These are phyloP conservation scores for Dreissena rostriformis DNA, from an alignment of 1,140 invertebrate species.

Conservation along the genomic window DNA sequence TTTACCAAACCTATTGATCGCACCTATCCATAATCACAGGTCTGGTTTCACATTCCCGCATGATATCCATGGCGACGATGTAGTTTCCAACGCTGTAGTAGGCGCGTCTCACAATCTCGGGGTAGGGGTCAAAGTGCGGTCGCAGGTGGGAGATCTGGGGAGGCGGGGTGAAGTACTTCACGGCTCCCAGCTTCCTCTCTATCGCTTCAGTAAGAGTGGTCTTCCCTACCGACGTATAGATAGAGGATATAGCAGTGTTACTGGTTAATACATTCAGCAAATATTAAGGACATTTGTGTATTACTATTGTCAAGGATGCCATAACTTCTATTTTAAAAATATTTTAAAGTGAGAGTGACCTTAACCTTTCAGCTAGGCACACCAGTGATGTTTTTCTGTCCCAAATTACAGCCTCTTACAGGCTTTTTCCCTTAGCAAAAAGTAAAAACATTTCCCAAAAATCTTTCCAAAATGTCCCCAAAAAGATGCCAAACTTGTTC, in stretches of 20 bases:
- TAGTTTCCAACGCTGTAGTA: slow-evolving; percentile 74
- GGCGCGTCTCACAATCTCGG: slow-evolving; percentile 71
- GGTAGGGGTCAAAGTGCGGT: slow-evolving; percentile 64
- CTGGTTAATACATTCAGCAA: neutral
- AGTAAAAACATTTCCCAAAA: too few relatives aligned
- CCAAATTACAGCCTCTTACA: too few relatives aligned
- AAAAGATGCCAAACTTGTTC: too few relatives aligned
- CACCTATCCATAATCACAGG: slow-evolving; percentile 75
- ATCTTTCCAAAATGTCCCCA: too few relatives aligned
- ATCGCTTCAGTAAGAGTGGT: slow-evolving; percentile 69
- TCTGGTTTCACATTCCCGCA: slow-evolving; percentile 61
- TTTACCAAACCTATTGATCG: too few relatives aligned
- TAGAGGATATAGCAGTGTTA: neutral
- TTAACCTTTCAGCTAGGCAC: too few relatives aligned
- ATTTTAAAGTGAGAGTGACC: neutral
- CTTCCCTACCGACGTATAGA: slow-evolving; percentile 63
- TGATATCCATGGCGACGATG: slow-evolving; percentile 68
- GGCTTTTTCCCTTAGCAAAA: too few relatives aligned
- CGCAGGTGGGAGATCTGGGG: slow-evolving; percentile 60
- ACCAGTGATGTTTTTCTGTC: too few relatives aligned
- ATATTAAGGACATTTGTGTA: neutral
- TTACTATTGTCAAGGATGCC: neutral
- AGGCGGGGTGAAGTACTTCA: slow-evolving; percentile 66
- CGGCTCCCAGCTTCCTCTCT: slow-evolving; percentile 61
- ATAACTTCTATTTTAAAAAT: neutral